A percentile compares a stretch with the other conserved stretches of the same genome.
Conservation (phyloP, 2,113 vertebrate species). For the Lasiurus borealis region DNA sequence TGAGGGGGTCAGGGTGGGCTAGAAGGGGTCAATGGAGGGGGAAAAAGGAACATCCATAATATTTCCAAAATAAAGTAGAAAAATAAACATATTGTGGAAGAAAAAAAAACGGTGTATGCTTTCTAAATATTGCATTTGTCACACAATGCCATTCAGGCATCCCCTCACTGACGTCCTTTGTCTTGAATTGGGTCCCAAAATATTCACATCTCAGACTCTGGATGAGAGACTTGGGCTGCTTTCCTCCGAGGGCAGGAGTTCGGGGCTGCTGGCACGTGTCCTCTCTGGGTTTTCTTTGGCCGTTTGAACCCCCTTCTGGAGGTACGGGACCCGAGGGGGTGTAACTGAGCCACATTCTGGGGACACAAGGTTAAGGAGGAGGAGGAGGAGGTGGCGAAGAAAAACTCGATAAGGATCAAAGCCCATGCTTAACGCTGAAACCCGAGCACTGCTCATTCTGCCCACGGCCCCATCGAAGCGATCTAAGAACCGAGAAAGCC, state of each 20-base stretch:
- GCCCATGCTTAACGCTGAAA: slow-evolving; percentile 23
- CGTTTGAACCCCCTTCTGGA: neutral
- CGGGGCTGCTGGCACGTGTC: neutral
- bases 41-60: no score
- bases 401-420: slow-evolving; percentile 30
- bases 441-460: neutral
- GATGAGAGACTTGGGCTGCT: neutral
- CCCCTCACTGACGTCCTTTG: neutral
- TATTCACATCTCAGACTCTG: neutral
- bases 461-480: neutral
- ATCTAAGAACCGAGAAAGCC: slow-evolving; percentile 54
- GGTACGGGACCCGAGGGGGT: neutral
- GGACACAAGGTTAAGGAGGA: slow-evolving; percentile 13
- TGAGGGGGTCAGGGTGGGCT: no score
- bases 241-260: neutral
- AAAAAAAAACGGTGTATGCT: neutral
- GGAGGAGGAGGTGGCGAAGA: slow-evolving; percentile 17
- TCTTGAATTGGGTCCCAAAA: neutral
- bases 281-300: slow-evolving; percentile 56
- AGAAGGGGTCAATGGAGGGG: no score
- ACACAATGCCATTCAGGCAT: neutral
- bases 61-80: no score
- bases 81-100: no score
- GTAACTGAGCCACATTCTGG: slow-evolving; percentile 35
- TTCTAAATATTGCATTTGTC: neutral